Conservation (phyloP, 2,888 invertebrate species). For the Tubulanus polymorphus region DNA sequence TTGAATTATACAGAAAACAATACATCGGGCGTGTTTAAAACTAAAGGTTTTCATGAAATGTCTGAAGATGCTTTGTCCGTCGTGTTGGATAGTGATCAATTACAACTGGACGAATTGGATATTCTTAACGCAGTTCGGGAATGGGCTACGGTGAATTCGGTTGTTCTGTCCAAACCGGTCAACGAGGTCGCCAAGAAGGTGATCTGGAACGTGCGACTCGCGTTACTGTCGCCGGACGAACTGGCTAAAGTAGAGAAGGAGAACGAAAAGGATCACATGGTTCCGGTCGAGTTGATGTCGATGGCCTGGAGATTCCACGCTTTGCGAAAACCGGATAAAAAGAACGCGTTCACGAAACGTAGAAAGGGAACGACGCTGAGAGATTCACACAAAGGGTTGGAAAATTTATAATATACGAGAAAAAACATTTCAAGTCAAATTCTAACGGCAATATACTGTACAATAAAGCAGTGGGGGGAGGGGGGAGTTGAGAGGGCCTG, state of each 20-base stretch:
- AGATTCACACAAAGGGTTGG: slow-evolving; percentile 28
- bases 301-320: slow-evolving; percentile 39
- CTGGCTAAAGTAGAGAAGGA: slow-evolving; percentile 40
- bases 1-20: slow-evolving; percentile 41
- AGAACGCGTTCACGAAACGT: slow-evolving; percentile 25
- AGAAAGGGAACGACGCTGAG: slow-evolving; percentile 32
- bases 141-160: slow-evolving; percentile 47
- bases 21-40: slow-evolving; percentile 43
- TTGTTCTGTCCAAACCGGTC: slow-evolving; percentile 33
- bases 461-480: too few relatives aligned
- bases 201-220: slow-evolving; percentile 33
- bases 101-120: slow-evolving; percentile 45
- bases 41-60: slow-evolving; percentile 46
- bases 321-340: slow-evolving; percentile 27
- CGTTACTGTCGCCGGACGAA: slow-evolving; percentile 41
- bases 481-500: too few relatives aligned
- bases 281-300: slow-evolving; percentile 37
- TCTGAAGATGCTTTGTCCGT: slow-evolving; percentile 42
- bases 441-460: too few relatives aligned
- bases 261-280: slow-evolving; percentile 39
- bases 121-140: slow-evolving; percentile 38
- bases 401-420: too few relatives aligned
- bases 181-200: slow-evolving; percentile 34
- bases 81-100: slow-evolving; percentile 32
- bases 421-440: too few relatives aligned